Evolutionary conservation across 2,888 invertebrate species (phyloP).

Genomic region (Heliconius sara): DNA sequence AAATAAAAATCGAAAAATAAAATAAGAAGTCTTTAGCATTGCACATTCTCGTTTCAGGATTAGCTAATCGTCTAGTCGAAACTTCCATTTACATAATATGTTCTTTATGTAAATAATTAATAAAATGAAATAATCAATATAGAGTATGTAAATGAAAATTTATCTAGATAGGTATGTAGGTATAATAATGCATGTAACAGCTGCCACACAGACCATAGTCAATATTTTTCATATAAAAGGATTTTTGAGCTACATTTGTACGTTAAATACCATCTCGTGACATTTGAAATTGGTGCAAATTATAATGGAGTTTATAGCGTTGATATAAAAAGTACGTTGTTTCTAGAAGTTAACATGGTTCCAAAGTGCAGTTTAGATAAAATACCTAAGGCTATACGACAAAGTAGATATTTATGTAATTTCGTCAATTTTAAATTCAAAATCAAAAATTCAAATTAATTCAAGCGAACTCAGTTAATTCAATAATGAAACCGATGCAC

Average conservation of each 20-base stretch:
- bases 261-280: slow-evolving; percentile 51
- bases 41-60: slow-evolving; percentile 82
- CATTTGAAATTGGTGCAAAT: slow-evolving; percentile 76
- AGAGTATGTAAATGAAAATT: slow-evolving; percentile 68
- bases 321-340: slow-evolving; percentile 8
- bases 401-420: background rate
- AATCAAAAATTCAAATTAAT: background rate
- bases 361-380: slow-evolving; percentile 26
- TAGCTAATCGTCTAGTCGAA: slow-evolving; percentile 73
- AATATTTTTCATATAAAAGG: slow-evolving; percentile 58
- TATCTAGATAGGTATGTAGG: slow-evolving; percentile 66
- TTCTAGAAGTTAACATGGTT: slow-evolving; percentile 4
- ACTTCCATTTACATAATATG: slow-evolving; percentile 65
- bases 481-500: background rate
- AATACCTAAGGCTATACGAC: background rate
- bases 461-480: background rate
- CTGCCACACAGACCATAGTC: slow-evolving; percentile 78
- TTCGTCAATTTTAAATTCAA: background rate
- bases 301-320: slow-evolving; percentile 54
- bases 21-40: slow-evolving; percentile 81
- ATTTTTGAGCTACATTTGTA: slow-evolving; percentile 47
- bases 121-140: background rate
- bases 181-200: slow-evolving; percentile 78
- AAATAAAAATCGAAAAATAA: slow-evolving; percentile 76
- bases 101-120: slow-evolving; percentile 3